phyloP scores from a whole-genome alignment of 2,888 invertebrate genomes.

The Galeruca laticollis region DNA sequence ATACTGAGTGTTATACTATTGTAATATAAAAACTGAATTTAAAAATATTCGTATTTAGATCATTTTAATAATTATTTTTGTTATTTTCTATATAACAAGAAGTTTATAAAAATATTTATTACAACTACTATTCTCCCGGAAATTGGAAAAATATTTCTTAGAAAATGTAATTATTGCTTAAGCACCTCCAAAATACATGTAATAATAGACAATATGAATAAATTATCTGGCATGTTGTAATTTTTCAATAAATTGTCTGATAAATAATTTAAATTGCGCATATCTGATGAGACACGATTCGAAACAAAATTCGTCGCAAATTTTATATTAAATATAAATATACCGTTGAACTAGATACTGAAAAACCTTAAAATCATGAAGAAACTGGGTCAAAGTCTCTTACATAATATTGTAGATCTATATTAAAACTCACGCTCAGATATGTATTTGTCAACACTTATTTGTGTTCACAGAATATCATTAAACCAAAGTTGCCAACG shows the following conservation, averaged over 20 bases:
- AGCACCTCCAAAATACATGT: neutral
- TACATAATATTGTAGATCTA: conserved; percentile 55
- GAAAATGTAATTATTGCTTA: conserved; percentile 26
- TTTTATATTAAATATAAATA: conserved; percentile 33
- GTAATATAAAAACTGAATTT: no score
- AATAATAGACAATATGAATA: conserved; percentile 7
- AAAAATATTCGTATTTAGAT: no score
- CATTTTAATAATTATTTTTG: no score
- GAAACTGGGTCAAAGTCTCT: conserved; percentile 56
- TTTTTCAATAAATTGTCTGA: conserved; percentile 43
- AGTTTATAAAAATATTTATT: no score
- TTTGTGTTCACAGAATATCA: conserved; percentile 44
- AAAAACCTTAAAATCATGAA: conserved; percentile 43
- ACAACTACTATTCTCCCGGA: neutral
- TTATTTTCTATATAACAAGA: conserved; percentile 45
- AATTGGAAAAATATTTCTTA: conserved; percentile 23
- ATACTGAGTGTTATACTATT: no score
- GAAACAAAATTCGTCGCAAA: conserved; percentile 39
- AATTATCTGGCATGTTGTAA: conserved; percentile 31
- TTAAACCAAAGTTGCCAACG: conserved; percentile 40
- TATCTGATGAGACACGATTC: conserved; percentile 40
- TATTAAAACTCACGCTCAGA: conserved; percentile 45
- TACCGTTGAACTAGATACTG: conserved; percentile 38
- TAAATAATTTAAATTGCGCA: conserved; percentile 46
- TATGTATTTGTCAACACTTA: conserved; percentile 44